These are phyloP conservation scores for Drymonia ruficornis DNA, from an alignment of 2,888 invertebrate genomes.

Conservation along the genomic window DNA sequence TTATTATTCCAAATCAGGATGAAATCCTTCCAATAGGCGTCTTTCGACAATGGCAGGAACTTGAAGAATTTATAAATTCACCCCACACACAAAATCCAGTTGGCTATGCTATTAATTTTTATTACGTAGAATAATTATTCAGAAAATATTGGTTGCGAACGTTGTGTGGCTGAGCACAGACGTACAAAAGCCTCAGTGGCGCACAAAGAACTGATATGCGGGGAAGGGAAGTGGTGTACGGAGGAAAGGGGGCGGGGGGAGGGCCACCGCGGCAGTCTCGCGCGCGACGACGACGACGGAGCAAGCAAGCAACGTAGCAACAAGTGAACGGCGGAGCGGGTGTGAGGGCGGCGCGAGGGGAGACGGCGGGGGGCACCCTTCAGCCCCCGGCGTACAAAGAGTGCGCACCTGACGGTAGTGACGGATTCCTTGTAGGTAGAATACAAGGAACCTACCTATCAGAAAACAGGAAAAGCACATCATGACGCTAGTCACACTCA, in stretches of 20 bases:
- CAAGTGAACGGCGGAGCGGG: slow-evolving; percentile 79
- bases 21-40: slow-evolving; percentile 44
- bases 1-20: slow-evolving; percentile 41
- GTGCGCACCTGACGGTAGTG: slow-evolving; percentile 72
- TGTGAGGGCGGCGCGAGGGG: slow-evolving; percentile 53
- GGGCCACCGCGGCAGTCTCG: slow-evolving; percentile 70
- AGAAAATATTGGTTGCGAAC: slow-evolving; percentile 57
- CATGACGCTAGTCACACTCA: slow-evolving; percentile 45
- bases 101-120: slow-evolving; percentile 57
- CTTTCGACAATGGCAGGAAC: slow-evolving; percentile 66
- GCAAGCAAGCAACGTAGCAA: slow-evolving; percentile 75
- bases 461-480: slow-evolving; percentile 69
- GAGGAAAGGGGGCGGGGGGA: slow-evolving; percentile 61
- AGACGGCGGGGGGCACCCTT: slow-evolving; percentile 52
- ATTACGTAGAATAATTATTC: slow-evolving; percentile 50
- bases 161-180: slow-evolving; percentile 58
- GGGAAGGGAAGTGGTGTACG: slow-evolving; percentile 66
- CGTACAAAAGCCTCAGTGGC: slow-evolving; percentile 72
- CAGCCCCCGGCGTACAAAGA: slow-evolving; percentile 58
- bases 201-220: slow-evolving; percentile 83
- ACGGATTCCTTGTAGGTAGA: slow-evolving; percentile 2
- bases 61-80: slow-evolving; percentile 58
- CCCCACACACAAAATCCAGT: slow-evolving; percentile 64
- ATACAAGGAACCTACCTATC: too few relatives aligned
- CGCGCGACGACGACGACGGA: slow-evolving; percentile 48